Evolutionary conservation across 1,140 invertebrate genomes (phyloP).

Genomic region (Psix sp.): DNA sequence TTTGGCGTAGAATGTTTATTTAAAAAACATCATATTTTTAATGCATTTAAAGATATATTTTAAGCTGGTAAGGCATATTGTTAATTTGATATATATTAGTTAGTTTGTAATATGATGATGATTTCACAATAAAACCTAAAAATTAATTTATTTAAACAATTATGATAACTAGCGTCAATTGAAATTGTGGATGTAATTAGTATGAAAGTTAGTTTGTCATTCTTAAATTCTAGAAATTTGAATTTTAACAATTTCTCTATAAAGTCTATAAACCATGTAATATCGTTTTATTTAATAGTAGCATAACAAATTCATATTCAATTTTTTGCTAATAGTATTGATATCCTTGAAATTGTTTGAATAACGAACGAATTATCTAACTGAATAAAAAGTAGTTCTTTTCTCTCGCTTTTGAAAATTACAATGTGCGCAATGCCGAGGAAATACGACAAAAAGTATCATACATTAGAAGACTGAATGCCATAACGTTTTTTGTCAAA

Average conservation of each 20-base stretch:
- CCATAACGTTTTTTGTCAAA: constrained; percentile 55
- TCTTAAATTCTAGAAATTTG: no score
- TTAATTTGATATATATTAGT: no score
- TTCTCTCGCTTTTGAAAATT: constrained; percentile 48
- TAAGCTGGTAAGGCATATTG: no score
- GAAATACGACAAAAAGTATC: constrained; percentile 57
- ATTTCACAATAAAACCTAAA: no score
- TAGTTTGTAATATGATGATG: no score
- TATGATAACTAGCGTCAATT: no score
- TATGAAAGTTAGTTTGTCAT: no score
- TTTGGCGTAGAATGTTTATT: no score
- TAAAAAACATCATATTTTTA: no score
- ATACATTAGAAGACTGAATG: constrained; percentile 56
- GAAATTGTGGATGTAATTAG: no score
- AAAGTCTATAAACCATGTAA: constrained; percentile 32
- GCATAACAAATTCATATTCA: constrained; percentile 42
- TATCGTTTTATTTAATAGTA: constrained; percentile 26
- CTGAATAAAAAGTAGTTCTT: constrained; percentile 53
- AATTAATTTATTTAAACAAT: no score
- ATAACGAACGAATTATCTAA: constrained; percentile 51
- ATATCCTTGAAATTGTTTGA: constrained; percentile 34
- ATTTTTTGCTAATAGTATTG: constrained; percentile 50
- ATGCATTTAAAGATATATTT: no score
- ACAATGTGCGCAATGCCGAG: constrained; percentile 45
- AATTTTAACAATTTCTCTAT: constrained; percentile 20